A percentile compares a stretch with the other conserved stretches of the same genome.
phyloP scores from a whole-genome alignment of 1,140 invertebrate species.

The Saccostrea glomerata region DNA sequence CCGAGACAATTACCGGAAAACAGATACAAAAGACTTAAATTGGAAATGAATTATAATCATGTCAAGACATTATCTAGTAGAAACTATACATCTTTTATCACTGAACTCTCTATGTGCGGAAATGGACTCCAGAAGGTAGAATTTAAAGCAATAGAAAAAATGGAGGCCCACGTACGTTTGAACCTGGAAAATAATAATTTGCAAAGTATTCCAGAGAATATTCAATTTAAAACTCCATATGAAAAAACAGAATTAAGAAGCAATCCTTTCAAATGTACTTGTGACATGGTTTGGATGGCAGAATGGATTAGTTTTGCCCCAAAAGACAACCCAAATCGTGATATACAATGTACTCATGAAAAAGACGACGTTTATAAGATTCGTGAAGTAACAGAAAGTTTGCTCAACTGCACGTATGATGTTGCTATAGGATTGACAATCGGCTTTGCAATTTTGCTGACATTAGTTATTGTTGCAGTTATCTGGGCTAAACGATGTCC shows the following conservation, averaged over 20 bases:
- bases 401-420: conserved; percentile 48
- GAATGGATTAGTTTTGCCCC: conserved; percentile 50
- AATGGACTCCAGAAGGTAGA: conserved; percentile 42
- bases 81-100: conserved; percentile 30
- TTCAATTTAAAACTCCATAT: conserved; percentile 39
- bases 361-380: conserved; percentile 44
- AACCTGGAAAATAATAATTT: conserved; percentile 53
- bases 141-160: conserved; percentile 34
- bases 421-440: conserved; percentile 51
- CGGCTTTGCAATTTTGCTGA: conserved; percentile 45
- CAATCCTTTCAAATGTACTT: conserved; percentile 50
- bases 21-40: conserved; percentile 8
- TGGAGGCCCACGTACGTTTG: conserved; percentile 16
- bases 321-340: not conserved
- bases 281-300: conserved; percentile 55
- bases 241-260: conserved; percentile 18
- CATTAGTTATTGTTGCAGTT: conserved; percentile 44
- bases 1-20: conserved; percentile 37
- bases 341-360: conserved; percentile 36
- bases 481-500: conserved; percentile 56
- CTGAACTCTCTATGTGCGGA: conserved; percentile 2
- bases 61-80: conserved; percentile 26
- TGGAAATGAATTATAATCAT: conserved; percentile 45
- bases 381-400: conserved; percentile 43
- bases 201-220: conserved; percentile 34